phyloP scores from a whole-genome alignment of 2,888 invertebrate genomes.

The Copidosoma aretas region DNA sequence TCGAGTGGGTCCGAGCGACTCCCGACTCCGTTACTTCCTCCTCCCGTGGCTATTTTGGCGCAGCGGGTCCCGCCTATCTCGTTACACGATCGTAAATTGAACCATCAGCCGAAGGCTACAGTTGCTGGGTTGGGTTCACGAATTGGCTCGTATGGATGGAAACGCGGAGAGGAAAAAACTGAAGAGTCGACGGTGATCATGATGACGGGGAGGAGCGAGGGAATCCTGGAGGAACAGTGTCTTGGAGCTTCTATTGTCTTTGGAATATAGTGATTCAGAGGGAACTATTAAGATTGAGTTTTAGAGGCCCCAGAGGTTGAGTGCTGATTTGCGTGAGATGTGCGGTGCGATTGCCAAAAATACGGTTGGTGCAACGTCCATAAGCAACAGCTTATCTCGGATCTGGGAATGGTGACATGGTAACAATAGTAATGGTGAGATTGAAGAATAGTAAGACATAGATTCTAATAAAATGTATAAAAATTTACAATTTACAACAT shows the following conservation, averaged over 20 bases:
- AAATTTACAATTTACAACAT: no score
- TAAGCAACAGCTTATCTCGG: no score
- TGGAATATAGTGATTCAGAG: not conserved
- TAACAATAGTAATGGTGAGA: no score
- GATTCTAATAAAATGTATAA: no score
- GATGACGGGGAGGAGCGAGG: not conserved
- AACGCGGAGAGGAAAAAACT: not conserved
- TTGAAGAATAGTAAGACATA: no score
- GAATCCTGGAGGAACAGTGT: no score
- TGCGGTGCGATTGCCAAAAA: no score
- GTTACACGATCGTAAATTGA: constrained; percentile 34
- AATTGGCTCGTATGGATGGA: not conserved
- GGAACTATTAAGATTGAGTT: no score
- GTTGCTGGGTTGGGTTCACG: no score
- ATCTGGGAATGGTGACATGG: no score
- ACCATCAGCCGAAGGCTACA: constrained; percentile 9
- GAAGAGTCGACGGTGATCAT: not conserved
- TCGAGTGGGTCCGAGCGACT: not conserved
- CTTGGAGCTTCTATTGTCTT: not conserved
- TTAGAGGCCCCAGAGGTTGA: not conserved
- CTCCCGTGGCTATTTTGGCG: not conserved
- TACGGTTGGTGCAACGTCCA: no score
- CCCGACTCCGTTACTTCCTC: not conserved
- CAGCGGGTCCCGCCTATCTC: constrained; percentile 16
- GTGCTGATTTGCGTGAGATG: not conserved